Evolutionary conservation across 2,113 vertebrate genomes (phyloP).

Genomic region (Myodes glareolus): DNA sequence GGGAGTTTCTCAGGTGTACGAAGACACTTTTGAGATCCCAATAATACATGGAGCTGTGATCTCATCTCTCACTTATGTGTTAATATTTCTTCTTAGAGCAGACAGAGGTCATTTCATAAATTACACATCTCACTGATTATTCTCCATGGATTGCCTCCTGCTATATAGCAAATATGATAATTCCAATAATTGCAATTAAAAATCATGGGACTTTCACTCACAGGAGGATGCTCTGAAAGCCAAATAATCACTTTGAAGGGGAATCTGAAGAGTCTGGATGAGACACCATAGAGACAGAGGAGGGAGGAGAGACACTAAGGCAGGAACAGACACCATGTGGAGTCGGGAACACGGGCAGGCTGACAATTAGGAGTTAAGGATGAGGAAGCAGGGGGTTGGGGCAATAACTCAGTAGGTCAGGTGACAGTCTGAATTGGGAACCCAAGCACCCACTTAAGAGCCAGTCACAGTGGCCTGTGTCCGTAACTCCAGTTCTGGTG

Average conservation of each 20-base stretch:
- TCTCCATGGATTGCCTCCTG: slow-evolving; percentile 39
- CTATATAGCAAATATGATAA: slow-evolving; percentile 55
- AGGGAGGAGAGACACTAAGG: background rate
- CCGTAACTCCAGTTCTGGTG: too few relatives aligned
- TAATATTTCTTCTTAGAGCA: slow-evolving; percentile 10
- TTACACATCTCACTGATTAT: slow-evolving; percentile 54
- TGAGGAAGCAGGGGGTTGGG: background rate
- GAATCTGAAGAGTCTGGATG: background rate
- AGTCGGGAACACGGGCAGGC: background rate
- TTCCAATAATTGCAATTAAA: slow-evolving; percentile 58
- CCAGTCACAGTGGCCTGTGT: background rate
- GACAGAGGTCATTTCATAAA: slow-evolving; percentile 64
- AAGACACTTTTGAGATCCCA: background rate
- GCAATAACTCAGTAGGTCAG: background rate
- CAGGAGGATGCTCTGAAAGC: slow-evolving; percentile 51
- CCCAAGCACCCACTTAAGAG: background rate
- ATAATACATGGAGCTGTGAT: slow-evolving; percentile 5
- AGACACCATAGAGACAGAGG: background rate
- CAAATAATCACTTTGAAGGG: slow-evolving; percentile 45
- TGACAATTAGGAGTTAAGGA: fast-evolving
- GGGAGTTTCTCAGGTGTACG: background rate
- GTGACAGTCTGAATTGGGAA: background rate
- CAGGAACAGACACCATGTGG: background rate
- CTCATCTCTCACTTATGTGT: slow-evolving; percentile 30
- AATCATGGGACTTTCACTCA: slow-evolving; percentile 50